Evolutionary conservation across 1,140 invertebrate genomes (phyloP).

Genomic region (Hyles euphorbiae): DNA sequence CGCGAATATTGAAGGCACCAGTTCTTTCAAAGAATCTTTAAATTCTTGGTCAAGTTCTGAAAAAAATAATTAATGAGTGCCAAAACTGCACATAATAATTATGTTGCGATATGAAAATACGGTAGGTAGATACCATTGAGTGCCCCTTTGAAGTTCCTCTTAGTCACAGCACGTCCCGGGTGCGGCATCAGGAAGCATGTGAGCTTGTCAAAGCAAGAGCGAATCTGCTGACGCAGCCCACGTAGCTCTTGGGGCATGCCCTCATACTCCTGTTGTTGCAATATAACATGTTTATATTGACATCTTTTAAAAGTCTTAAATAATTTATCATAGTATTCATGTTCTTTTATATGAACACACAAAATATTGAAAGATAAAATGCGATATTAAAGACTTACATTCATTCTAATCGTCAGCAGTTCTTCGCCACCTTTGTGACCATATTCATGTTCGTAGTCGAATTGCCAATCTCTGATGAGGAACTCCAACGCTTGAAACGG

Average conservation of each 20-base stretch:
- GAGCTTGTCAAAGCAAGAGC: neutral
- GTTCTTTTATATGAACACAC: no score
- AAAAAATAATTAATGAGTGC: neutral
- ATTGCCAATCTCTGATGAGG: slow-evolving; percentile 6
- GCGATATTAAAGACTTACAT: neutral
- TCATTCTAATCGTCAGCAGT: neutral
- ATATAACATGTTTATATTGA: no score
- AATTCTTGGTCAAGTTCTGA: slow-evolving; percentile 2
- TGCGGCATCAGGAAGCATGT: slow-evolving; percentile 10
- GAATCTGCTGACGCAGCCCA: slow-evolving; percentile 5
- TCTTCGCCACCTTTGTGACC: slow-evolving; percentile 1
- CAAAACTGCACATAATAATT: no score
- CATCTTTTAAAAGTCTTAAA: no score
- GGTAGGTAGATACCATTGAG: neutral
- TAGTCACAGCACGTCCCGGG: slow-evolving; percentile 4
- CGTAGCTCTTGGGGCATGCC: slow-evolving; percentile 1
- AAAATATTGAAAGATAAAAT: no score
- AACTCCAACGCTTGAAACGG: slow-evolving; percentile 3
- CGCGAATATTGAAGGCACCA: neutral
- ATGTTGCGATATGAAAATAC: no score
- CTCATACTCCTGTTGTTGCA: neutral
- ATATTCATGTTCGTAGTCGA: neutral
- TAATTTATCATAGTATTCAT: no score
- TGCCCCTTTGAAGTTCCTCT: neutral
- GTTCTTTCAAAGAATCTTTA: neutral